Conservation (phyloP, 2,888 invertebrate genomes). For the Athetis lepigone region DNA sequence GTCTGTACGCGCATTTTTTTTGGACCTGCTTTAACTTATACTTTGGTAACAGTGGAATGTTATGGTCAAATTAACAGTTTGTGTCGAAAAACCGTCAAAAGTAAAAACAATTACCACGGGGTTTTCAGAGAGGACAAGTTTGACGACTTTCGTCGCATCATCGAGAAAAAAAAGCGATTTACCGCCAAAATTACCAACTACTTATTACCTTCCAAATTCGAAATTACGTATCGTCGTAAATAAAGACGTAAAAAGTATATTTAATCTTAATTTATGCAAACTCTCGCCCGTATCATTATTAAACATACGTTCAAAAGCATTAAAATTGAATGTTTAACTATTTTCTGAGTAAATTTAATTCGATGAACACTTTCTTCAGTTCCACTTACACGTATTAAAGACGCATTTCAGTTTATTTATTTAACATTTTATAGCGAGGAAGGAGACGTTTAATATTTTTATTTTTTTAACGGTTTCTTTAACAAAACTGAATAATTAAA, state of each 20-base stretch:
- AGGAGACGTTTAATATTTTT: too few species aligned
- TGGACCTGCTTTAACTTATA: too few species aligned
- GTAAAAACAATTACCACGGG: too few species aligned
- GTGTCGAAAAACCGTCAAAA: too few species aligned
- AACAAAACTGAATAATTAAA: too few species aligned
- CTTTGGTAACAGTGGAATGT: too few species aligned
- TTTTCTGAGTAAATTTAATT: conserved; percentile 39
- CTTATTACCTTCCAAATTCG: conserved; percentile 18
- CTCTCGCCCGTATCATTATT: conserved; percentile 33
- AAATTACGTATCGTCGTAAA: conserved; percentile 50
- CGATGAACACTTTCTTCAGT: conserved; percentile 34
- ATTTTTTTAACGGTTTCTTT: too few species aligned
- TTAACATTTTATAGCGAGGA: not conserved
- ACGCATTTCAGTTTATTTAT: conserved; percentile 1
- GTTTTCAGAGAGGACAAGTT: too few species aligned
- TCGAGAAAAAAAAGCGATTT: not conserved
- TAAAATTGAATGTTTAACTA: conserved; percentile 37
- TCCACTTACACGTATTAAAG: conserved; percentile 24
- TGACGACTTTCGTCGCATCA: not conserved
- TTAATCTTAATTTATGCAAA: conserved; percentile 41
- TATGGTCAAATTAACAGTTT: too few species aligned
- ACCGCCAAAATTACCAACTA: conserved; percentile 25
- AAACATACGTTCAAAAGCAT: conserved; percentile 30
- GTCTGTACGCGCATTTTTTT: too few species aligned
- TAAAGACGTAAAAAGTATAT: conserved; percentile 54